Percentiles rank a stretch among this genome's conserved stretches.
Conservation (phyloP, 2,797 vertebrate genomes). For the Eremophila alpestris region DNA sequence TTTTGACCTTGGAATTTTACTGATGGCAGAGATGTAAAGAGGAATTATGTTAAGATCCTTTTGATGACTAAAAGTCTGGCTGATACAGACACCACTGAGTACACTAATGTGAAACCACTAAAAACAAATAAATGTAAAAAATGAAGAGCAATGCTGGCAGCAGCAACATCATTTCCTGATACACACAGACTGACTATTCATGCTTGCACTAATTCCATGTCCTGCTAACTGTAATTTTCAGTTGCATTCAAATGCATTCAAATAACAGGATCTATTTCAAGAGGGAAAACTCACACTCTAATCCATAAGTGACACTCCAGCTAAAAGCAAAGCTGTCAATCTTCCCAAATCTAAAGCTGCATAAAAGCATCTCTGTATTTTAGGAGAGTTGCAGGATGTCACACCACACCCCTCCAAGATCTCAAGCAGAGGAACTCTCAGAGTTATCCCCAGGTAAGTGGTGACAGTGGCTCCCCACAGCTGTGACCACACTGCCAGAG, state of each 20-base stretch:
- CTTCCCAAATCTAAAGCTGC: not conserved
- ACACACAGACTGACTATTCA: not conserved
- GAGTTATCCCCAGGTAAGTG: not conserved
- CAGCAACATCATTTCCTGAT: not conserved
- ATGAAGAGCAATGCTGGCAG: not conserved
- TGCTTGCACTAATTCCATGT: not conserved
- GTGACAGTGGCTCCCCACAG: not conserved
- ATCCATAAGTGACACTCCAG: not conserved
- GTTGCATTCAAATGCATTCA: not conserved
- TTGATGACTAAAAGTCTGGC: not conserved
- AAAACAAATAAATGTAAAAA: not conserved
- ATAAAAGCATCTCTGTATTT: not conserved
- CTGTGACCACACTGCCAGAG: not conserved
- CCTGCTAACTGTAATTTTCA: not conserved
- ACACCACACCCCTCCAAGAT: not conserved
- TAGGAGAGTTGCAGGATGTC: not conserved
- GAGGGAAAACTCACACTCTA: not conserved
- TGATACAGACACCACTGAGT: not conserved
- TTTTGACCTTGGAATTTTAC: not conserved
- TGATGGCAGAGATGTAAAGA: not conserved
- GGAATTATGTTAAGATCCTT: not conserved
- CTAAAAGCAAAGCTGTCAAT: not conserved
- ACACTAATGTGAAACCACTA: not conserved
- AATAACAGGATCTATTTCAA: not conserved
- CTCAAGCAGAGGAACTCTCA: not conserved